A percentile compares a stretch with the other conserved stretches of the same genome.
Conservation (phyloP, 2,797 vertebrate genomes). For the Lerista edwardsae region DNA sequence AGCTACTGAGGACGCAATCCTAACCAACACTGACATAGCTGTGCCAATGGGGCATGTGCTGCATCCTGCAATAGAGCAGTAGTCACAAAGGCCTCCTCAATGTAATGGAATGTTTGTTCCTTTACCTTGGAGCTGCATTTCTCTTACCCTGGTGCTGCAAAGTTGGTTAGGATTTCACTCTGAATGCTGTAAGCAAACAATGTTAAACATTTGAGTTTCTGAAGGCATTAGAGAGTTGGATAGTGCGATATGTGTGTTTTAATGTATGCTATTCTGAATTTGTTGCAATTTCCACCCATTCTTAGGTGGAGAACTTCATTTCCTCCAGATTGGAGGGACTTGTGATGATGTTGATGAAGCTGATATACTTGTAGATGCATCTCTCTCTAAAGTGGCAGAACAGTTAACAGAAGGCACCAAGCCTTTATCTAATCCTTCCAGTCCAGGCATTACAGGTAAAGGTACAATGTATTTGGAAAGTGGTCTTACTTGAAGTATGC, state of each 20-base stretch:
- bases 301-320: conserved; percentile 99
- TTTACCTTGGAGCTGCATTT: too few species aligned
- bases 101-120: too few species aligned
- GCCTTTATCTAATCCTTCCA: conserved; percentile 94
- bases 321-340: conserved; percentile 99
- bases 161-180: too few species aligned
- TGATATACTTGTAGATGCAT: conserved; percentile 98
- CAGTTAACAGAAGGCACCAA: conserved; percentile 92
- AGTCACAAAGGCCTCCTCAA: too few species aligned
- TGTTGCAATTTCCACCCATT: conserved; percentile 48
- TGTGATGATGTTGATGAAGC: conserved; percentile 96
- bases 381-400: conserved; percentile 92
- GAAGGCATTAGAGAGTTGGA: neutral
- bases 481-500: neutral
- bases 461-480: neutral
- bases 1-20: too few species aligned
- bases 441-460: conserved; percentile 95
- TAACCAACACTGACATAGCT: too few species aligned
- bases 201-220: neutral
- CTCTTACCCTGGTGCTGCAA: too few species aligned
- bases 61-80: too few species aligned
- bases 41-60: too few species aligned
- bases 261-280: neutral
- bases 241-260: neutral
- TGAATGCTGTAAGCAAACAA: neutral